A percentile compares a stretch with the other conserved stretches of the same genome.
Evolutionary conservation across 2,797 vertebrate genomes (phyloP).

Genomic region (Esox masquinongy): DNA sequence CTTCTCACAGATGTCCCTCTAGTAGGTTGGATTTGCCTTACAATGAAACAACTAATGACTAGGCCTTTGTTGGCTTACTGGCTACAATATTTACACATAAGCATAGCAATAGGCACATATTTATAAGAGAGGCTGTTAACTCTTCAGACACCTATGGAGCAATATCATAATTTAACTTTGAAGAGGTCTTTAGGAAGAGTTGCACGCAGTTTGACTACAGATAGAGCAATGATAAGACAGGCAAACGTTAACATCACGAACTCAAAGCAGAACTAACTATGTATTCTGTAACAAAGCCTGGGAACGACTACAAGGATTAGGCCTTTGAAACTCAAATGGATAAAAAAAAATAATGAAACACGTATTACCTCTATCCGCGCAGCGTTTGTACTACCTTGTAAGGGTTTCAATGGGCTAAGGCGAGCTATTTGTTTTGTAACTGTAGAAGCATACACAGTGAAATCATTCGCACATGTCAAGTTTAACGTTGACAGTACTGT

Average conservation of each 20-base stretch:
- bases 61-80: not conserved
- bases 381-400: constrained; percentile 32
- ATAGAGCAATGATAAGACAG: not conserved
- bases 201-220: not conserved
- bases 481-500: constrained; percentile 15
- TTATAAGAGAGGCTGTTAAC: not conserved
- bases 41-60: not conserved
- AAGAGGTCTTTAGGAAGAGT: not conserved
- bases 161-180: not conserved
- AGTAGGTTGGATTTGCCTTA: not conserved
- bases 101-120: not conserved
- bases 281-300: constrained; percentile 49
- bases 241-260: constrained; percentile 15
- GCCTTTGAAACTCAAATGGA: constrained; percentile 32
- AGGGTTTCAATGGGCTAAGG: not conserved
- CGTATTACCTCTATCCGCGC: constrained; percentile 65
- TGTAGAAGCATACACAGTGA: constrained; percentile 45
- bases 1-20: not conserved
- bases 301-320: constrained; percentile 33
- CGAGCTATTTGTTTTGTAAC: constrained; percentile 37
- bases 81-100: not conserved
- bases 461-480: constrained; percentile 57
- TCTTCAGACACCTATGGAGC: not conserved
- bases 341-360: constrained; percentile 17
- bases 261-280: constrained; percentile 29